Base-by-base conservation (phyloP, 2,113 vertebrate species). In the Emydura subglobosa region DNA sequence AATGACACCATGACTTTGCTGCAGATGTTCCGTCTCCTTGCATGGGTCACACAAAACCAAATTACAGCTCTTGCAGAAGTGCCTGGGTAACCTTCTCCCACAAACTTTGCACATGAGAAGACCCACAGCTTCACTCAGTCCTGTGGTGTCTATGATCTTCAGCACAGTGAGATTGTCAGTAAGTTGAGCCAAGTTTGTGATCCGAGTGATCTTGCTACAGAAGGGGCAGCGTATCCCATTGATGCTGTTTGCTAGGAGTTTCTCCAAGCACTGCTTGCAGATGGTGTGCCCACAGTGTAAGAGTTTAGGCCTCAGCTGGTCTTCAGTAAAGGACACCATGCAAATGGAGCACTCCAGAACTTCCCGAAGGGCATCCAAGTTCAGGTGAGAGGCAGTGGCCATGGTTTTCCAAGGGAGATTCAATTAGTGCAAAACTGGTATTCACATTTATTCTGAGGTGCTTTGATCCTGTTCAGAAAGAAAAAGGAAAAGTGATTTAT, bases 301-400 rank as follows among this genome's bases (percentile, higher is more conserved):
- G 19, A 99, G 99, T 91, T 99, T 99, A 86, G 99, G 99, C 92
- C 99, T 98, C 95, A 99, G 97, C 84, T 99, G 98, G 65, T 99
- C 99, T 96, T 99, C 99, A 1, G 98, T 99, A 97, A 99, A 99
- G 80, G 99, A 99, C 95, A 99, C 99, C 98, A 99, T 98, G 96
- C 99, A 99, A 88, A 99, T 99, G 21, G 99, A 99, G 94, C 99
- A 99, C 95, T 99, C 99, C 79, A 99, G 98, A 49, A 99, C 99
- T 97, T 99, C 99, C 53, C 99, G 98, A 90, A 99, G 98, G 2
- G 99, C 97, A 7, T 99, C 99, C 1, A 99, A 98, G 97, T 99
- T 99, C 98, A 99, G 97, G 29, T 98, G 98, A 25, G 98, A 98
- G 13, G 98, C 98, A 0, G 98, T 96, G 13, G 99, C 99, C 99